Conservation (phyloP, 37 sponge, comb jelly and placozoan species). For the Ephydatia muelleri region DNA sequence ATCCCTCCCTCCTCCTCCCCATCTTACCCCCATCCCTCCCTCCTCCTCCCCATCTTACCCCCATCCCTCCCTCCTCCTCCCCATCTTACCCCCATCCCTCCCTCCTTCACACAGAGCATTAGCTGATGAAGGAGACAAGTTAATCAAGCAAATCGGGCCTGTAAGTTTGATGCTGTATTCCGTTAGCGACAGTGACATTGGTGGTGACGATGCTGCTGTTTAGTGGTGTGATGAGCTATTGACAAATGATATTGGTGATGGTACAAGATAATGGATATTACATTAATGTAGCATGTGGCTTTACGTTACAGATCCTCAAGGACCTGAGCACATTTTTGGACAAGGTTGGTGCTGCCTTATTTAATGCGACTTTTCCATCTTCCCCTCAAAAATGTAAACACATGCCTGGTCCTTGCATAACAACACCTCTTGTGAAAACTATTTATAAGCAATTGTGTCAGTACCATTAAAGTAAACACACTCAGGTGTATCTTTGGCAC, state of each 20-base stretch:
- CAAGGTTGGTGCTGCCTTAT: conserved; percentile 46
- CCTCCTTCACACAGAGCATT: conserved; percentile 44
- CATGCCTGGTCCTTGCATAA: too few species aligned
- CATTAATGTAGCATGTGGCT: not conserved
- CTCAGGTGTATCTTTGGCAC: too few species aligned
- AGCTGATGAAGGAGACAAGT: conserved; percentile 76
- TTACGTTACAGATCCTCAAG: conserved; percentile 71
- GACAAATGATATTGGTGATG: not conserved
- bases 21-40: not conserved
- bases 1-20: too few species aligned
- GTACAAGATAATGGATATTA: not conserved
- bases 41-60: not conserved
- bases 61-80: not conserved
- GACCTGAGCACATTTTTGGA: conserved; percentile 81
- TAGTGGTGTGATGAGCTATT: too few species aligned
- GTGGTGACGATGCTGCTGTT: not conserved
- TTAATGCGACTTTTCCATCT: not conserved
- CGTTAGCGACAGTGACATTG: not conserved
- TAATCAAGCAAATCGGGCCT: conserved; percentile 60
- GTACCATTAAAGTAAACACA: too few species aligned
- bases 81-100: not conserved
- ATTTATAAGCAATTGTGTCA: too few species aligned
- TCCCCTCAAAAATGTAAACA: too few species aligned
- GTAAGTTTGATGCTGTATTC: conserved; percentile 42
- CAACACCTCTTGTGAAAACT: too few species aligned